A percentile compares a stretch with the other conserved stretches of the same genome.
phyloP scores from a whole-genome alignment of 1,140 invertebrate genomes.

The Colletes gigas region DNA sequence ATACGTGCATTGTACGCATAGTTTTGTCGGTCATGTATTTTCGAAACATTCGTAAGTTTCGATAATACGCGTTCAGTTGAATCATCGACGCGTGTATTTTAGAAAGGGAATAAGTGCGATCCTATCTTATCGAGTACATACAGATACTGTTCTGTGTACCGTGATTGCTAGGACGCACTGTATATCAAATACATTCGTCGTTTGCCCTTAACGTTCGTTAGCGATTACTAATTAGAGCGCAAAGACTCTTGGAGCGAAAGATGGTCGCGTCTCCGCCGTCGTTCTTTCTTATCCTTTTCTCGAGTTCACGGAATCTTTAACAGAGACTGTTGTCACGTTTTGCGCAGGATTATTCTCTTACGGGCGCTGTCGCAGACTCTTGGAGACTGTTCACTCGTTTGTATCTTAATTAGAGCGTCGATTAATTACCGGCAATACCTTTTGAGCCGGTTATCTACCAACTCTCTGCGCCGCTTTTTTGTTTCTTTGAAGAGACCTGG shows the following conservation, averaged over 20 bases:
- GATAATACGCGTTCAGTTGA: neutral
- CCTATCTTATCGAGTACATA: too few relatives aligned
- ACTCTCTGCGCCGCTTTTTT: constrained; percentile 18
- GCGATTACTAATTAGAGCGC: constrained; percentile 13
- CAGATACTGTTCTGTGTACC: too few relatives aligned
- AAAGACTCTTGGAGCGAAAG: neutral
- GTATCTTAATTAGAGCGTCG: constrained; percentile 6
- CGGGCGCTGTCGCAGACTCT: neutral
- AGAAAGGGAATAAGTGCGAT: too few relatives aligned
- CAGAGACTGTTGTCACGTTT: neutral
- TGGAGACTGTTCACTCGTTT: neutral
- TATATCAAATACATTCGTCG: too few relatives aligned
- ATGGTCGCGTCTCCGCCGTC: neutral
- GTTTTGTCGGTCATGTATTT: too few relatives aligned
- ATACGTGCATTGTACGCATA: too few relatives aligned
- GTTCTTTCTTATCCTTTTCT: neutral
- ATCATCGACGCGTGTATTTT: too few relatives aligned
- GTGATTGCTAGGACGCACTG: too few relatives aligned
- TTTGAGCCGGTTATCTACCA: constrained; percentile 7
- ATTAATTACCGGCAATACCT: constrained; percentile 41
- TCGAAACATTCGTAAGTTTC: too few relatives aligned
- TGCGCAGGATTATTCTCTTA: too few relatives aligned
- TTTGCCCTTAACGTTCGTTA: neutral
- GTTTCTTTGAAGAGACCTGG: constrained; percentile 46
- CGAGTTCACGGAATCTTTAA: neutral